Conservation (phyloP, 2,797 vertebrate genomes). For the Microctenopoma lineatum region DNA sequence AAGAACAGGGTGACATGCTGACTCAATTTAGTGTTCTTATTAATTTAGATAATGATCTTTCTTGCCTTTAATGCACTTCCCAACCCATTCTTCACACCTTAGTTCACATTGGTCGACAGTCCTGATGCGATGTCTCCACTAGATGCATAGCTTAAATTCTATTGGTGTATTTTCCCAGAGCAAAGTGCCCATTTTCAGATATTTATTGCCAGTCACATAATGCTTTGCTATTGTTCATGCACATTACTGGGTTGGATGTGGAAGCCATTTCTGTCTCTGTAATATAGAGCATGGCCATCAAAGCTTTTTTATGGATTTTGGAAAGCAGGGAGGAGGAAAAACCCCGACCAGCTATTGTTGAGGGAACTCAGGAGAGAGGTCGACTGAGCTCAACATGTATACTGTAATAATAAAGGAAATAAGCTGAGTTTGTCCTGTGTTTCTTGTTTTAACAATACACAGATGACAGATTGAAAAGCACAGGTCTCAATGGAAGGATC, state of each 20-base stretch:
- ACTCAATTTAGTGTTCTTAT: constrained; percentile 52
- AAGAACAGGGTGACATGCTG: constrained; percentile 45
- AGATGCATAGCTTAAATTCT: constrained; percentile 34
- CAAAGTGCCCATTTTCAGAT: constrained; percentile 73
- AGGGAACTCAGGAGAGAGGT: constrained; percentile 30
- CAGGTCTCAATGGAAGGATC: constrained; percentile 31
- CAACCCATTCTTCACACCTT: constrained; percentile 38
- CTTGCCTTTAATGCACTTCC: constrained; percentile 39
- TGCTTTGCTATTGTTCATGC: constrained; percentile 74
- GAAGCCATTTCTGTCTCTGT: constrained; percentile 69
- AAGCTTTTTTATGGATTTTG: constrained; percentile 59
- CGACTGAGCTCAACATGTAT: constrained; percentile 33
- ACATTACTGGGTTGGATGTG: constrained; percentile 68
- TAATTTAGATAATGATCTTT: constrained; percentile 65
- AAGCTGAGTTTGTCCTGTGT: constrained; percentile 32
- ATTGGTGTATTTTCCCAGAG: constrained; percentile 49
- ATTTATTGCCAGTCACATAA: constrained; percentile 72
- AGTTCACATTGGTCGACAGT: constrained; percentile 27
- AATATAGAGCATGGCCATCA: constrained; percentile 60
- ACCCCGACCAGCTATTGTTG: constrained; percentile 40
- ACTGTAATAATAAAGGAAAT: constrained; percentile 54
- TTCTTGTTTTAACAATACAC: constrained; percentile 24
- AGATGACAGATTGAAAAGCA: constrained; percentile 48
- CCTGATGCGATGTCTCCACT: constrained; percentile 44
- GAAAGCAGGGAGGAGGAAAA: constrained; percentile 38